phyloP scores from a whole-genome alignment of 2,888 invertebrate genomes.

The Ornithoptera priamus region DNA sequence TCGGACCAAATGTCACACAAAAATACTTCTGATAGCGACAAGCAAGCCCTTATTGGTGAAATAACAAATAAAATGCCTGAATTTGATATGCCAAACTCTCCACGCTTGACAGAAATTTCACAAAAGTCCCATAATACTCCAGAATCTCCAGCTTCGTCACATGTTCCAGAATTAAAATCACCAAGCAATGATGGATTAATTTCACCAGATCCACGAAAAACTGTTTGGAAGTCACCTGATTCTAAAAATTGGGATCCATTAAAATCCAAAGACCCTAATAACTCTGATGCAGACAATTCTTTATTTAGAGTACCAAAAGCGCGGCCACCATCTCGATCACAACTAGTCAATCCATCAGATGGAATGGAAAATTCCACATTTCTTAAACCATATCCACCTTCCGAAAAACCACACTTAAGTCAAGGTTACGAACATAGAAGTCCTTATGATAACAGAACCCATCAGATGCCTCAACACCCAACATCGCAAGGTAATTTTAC shows the following conservation, averaged over 20 bases:
- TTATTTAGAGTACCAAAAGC: constrained; percentile 84
- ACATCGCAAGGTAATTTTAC: constrained; percentile 64
- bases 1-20: constrained; percentile 59
- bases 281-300: constrained; percentile 71
- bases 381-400: constrained; percentile 82
- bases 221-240: constrained; percentile 75
- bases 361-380: constrained; percentile 78
- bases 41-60: constrained; percentile 53
- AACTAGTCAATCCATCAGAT: constrained; percentile 71
- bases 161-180: constrained; percentile 65
- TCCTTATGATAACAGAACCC: constrained; percentile 64
- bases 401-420: constrained; percentile 65
- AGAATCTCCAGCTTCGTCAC: constrained; percentile 63
- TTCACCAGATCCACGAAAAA: constrained; percentile 58
- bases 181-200: constrained; percentile 57
- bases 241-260: constrained; percentile 69
- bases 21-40: constrained; percentile 53
- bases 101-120: constrained; percentile 68
- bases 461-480: constrained; percentile 51
- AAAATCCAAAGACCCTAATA: constrained; percentile 61
- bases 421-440: constrained; percentile 71
- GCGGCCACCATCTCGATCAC: constrained; percentile 81
- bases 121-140: constrained; percentile 69
- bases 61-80: constrained; percentile 64
- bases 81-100: constrained; percentile 72